These are phyloP conservation scores for Folsomia candida DNA, from an alignment of 2,888 invertebrate genomes.

Conservation along the genomic window DNA sequence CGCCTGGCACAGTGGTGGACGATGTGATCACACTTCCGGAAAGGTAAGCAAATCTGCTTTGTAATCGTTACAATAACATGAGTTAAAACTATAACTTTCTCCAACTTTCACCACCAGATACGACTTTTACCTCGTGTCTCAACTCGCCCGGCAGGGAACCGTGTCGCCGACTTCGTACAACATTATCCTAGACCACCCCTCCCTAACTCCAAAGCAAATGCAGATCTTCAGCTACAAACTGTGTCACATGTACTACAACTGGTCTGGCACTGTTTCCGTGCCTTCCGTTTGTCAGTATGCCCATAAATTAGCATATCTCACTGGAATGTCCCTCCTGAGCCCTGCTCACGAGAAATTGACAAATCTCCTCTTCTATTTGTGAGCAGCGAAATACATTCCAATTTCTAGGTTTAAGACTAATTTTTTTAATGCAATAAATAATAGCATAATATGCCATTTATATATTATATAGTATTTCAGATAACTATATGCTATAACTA, in stretches of 20 bases:
- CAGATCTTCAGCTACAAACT: constrained; percentile 82
- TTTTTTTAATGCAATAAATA: too few relatives aligned
- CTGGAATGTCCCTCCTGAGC: constrained; percentile 70
- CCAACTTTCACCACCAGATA: constrained; percentile 88
- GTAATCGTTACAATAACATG: too few relatives aligned
- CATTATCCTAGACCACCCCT: constrained; percentile 65
- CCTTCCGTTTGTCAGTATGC: constrained; percentile 66
- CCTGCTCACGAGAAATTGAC: constrained; percentile 8
- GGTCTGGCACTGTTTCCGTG: constrained; percentile 71
- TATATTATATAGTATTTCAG: too few relatives aligned
- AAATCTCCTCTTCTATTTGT: constrained; percentile 12
- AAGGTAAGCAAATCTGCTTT: constrained; percentile 63
- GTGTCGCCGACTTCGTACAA: constrained; percentile 89
- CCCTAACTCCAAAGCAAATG: constrained; percentile 72
- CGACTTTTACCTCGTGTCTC: constrained; percentile 87
- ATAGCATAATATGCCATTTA: too few relatives aligned
- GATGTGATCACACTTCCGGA: too few relatives aligned
- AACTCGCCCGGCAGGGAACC: constrained; percentile 81
- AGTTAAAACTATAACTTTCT: too few relatives aligned
- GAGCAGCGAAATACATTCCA: too few relatives aligned
- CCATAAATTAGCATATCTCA: constrained; percentile 81
- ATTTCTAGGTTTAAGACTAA: too few relatives aligned
- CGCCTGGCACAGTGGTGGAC: constrained; percentile 83
- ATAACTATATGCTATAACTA: too few relatives aligned
- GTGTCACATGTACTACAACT: constrained; percentile 91